phyloP scores from a whole-genome alignment of 2,113 vertebrate species.

The Noctilio leporinus region DNA sequence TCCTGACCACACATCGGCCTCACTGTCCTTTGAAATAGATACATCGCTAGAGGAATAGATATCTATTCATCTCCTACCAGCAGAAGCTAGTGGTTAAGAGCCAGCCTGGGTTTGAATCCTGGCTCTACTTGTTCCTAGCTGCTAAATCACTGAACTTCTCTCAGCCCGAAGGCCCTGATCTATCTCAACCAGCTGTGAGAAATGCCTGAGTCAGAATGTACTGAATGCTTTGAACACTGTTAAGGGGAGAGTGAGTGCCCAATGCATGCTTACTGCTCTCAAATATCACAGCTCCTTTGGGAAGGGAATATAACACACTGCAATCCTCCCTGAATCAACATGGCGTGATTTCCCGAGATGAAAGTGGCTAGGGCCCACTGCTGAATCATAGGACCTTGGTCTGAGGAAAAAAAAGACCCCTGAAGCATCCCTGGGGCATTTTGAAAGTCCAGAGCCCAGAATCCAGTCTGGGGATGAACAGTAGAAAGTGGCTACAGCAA shows the following conservation, averaged over 20 bases:
- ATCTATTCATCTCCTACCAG: neutral
- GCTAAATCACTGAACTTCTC: neutral
- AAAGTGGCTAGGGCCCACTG: neutral
- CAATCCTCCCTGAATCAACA: neutral
- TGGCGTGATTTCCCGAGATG: neutral
- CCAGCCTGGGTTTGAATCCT: neutral
- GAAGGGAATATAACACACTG: neutral
- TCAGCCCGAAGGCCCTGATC: neutral
- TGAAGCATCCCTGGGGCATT: neutral
- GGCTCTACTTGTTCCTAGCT: neutral
- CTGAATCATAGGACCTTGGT: neutral
- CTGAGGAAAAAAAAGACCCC: neutral
- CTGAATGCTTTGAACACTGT: neutral
- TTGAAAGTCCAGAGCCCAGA: neutral
- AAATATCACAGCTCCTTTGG: neutral
- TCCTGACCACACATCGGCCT: neutral
- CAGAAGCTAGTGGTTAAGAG: neutral
- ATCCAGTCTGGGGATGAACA: neutral
- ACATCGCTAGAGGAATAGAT: rapidly evolving
- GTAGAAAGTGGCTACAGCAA: neutral
- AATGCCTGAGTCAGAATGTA: neutral
- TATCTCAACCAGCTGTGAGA: neutral
- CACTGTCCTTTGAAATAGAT: neutral
- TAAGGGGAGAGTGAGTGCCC: neutral
- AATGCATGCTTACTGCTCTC: neutral